Evolutionary conservation across 2,113 vertebrate genomes (phyloP), one percentile per base, ranked within the genome.

Genomic region (Mesitornis unicolor): DNA sequence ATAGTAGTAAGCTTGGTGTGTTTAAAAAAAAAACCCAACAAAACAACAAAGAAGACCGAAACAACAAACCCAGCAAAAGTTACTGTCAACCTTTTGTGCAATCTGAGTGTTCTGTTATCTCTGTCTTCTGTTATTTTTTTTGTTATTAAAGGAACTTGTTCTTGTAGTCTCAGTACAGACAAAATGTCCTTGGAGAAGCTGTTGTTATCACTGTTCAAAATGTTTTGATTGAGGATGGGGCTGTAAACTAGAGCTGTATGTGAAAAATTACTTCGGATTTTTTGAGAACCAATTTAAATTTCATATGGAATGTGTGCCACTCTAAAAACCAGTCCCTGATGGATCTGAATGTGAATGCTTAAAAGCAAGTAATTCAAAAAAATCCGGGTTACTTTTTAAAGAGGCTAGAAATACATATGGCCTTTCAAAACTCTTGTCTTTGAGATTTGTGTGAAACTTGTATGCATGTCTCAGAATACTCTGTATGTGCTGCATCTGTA

Each of bases 61-160:
- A n/a, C n/a, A n/a, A n/a, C n/a, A n/a, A n/a, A n/a, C 77, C 22
- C 36, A 88, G 76, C 65, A 76, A 84, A 76, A 45, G 53, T 90
- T 82, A 17, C 7, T 78, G 45, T 77, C 81, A 84, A 59, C 78
- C 45, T 87, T 91, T 86, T 89, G 65, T 97, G 87, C 93, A 84
- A 67, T 96, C 70, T 87, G 77, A 82, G 79, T 83, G 21, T 76
- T 35, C 22, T 87, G 51, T 95, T 90, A 50, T 51, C 77, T 94
- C 80, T 87, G 48, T 94, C 61, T 57, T 94, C 48, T 31, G 7
- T 73, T n/a, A n/a, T n/a, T n/a, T n/a, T n/a, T n/a, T n/a, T n/a
- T n/a, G n/a, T n/a, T n/a, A n/a, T n/a, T n/a, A n/a, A n/a, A n/a
- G 19, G 35, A 93, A 57, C 7, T 95, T 75, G 28, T 75, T 79